These are phyloP conservation scores for Acanthornis magna DNA, from an alignment of 2,797 vertebrate species.

Conservation along the genomic window DNA sequence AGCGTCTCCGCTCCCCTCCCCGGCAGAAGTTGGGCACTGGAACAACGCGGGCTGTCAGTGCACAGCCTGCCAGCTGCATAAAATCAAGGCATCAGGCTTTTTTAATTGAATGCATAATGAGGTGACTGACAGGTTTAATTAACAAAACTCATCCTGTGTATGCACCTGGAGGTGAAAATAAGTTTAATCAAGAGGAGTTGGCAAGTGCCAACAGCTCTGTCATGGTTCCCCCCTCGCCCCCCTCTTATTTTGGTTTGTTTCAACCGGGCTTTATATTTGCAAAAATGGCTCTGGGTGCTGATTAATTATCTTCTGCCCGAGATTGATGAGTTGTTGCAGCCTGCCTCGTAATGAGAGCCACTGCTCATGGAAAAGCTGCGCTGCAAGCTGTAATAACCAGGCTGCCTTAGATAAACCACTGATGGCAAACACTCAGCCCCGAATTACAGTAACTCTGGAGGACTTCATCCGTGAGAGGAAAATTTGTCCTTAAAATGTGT, in stretches of 20 bases:
- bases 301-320: constrained; percentile 55
- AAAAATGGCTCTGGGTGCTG: constrained; percentile 49
- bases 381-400: neutral
- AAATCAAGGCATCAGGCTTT: constrained; percentile 41
- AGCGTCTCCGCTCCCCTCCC: neutral
- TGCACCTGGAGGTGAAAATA: constrained; percentile 70
- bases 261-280: constrained; percentile 30
- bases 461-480: rapidly evolving
- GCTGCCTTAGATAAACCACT: neutral
- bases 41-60: constrained; percentile 23
- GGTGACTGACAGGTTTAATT: constrained; percentile 71
- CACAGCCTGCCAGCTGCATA: constrained; percentile 44
- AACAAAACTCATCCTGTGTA: constrained; percentile 62
- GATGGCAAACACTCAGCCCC: neutral
- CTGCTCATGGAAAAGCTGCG: neutral
- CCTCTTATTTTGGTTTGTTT: constrained; percentile 24
- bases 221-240: neutral
- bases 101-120: constrained; percentile 66
- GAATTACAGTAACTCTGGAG: neutral
- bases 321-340: constrained; percentile 39
- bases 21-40: neutral
- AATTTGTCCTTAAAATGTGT: neutral
- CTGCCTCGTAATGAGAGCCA: constrained; percentile 13
- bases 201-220: constrained; percentile 60
- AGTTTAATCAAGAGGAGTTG: constrained; percentile 66